Evolutionary conservation across 2,888 invertebrate genomes (phyloP).

Genomic region (Aphodius granarius): DNA sequence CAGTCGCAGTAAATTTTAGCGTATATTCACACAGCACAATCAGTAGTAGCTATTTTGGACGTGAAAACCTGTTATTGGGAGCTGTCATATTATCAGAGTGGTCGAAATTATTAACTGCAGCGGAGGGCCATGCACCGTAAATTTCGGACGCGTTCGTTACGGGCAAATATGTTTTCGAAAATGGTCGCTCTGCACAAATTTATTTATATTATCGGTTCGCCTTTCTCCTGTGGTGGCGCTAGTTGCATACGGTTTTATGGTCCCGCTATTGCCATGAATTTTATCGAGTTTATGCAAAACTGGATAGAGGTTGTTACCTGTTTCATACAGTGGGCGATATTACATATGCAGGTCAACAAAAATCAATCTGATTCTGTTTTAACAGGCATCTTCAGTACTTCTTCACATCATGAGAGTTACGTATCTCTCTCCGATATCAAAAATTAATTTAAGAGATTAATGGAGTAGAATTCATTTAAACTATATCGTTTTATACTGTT

Average conservation of each 20-base stretch:
- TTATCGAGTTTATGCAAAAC: not conserved
- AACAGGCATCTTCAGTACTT: no score
- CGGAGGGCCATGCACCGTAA: conserved; percentile 16
- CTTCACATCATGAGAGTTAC: no score
- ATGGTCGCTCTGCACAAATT: conserved; percentile 22
- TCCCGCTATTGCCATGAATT: not conserved
- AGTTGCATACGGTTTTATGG: not conserved
- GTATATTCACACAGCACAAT: not conserved
- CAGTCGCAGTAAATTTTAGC: not conserved
- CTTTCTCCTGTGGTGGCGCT: not conserved
- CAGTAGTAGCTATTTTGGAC: not conserved
- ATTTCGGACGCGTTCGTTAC: conserved; percentile 20
- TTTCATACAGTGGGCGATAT: not conserved
- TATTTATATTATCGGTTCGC: conserved; percentile 23
- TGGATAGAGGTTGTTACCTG: not conserved
- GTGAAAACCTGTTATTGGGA: conserved; percentile 12
- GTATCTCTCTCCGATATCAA: no score
- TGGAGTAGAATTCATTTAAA: no score
- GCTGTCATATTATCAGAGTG: conserved; percentile 24
- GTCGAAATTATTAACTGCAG: conserved; percentile 23
- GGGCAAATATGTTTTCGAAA: conserved; percentile 25
- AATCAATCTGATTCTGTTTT: no score
- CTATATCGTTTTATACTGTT: no score
- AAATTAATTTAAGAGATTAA: no score
- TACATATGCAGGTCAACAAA: no score